Conservation (phyloP, 2,888 invertebrate species). For the Drosophila falleni region DNA sequence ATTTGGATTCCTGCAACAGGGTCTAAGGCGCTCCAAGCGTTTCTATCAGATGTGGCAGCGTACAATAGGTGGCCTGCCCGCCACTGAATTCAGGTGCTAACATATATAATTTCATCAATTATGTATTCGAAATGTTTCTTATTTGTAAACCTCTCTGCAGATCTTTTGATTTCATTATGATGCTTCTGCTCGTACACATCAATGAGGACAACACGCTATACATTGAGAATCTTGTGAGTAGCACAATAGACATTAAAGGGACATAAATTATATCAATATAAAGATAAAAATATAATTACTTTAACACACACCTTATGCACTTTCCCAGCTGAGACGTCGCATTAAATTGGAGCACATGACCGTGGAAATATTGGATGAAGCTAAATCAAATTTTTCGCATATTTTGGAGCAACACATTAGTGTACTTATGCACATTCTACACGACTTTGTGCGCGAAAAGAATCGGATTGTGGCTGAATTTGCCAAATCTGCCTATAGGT, state of each 20-base stretch:
- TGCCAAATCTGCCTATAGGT: slow-evolving; percentile 87
- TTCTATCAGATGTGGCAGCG: slow-evolving; percentile 84
- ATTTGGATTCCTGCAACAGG: slow-evolving; percentile 80
- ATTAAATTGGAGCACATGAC: slow-evolving; percentile 88
- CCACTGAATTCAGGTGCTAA: slow-evolving; percentile 62
- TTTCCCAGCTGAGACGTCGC: slow-evolving; percentile 85
- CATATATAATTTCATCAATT: neutral
- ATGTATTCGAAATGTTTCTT: neutral
- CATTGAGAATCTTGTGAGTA: slow-evolving; percentile 88
- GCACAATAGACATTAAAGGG: neutral
- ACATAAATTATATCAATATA: neutral
- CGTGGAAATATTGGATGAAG: slow-evolving; percentile 87
- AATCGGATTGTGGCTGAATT: slow-evolving; percentile 87
- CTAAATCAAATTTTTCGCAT: slow-evolving; percentile 87
- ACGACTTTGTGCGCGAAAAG: slow-evolving; percentile 86
- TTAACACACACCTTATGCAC: neutral
- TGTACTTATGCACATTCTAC: slow-evolving; percentile 87
- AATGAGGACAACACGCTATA: slow-evolving; percentile 87
- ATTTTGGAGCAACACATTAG: slow-evolving; percentile 87
- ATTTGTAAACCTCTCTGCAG: slow-evolving; percentile 79
- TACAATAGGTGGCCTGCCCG: slow-evolving; percentile 64
- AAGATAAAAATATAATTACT: neutral
- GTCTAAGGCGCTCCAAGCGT: slow-evolving; percentile 82
- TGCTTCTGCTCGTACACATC: slow-evolving; percentile 88
- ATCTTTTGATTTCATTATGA: slow-evolving; percentile 89